A percentile compares a stretch with the other conserved stretches of the same genome.
Evolutionary conservation across 2,113 vertebrate genomes (phyloP).

Genomic region (Cheirogaleus medius): DNA sequence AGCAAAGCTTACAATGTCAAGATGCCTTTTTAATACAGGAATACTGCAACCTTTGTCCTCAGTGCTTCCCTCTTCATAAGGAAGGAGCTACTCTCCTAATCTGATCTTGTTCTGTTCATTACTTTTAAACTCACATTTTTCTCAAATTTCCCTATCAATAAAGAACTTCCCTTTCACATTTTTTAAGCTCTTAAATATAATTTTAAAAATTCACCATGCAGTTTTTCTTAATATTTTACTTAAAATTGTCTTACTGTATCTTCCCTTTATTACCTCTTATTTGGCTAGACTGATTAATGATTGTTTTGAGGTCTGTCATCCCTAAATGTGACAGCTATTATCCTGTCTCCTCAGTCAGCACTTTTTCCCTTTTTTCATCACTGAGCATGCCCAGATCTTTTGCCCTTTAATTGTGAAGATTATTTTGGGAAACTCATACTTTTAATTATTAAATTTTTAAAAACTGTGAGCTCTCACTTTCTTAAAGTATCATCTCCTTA

Average conservation of each 20-base stretch:
- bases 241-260: not conserved
- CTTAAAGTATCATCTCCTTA: not conserved
- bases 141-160: not conserved
- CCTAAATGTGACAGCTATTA: not conserved
- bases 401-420: not conserved
- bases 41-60: not conserved
- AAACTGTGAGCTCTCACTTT: not conserved
- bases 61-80: not conserved
- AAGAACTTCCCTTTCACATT: not conserved
- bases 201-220: not conserved
- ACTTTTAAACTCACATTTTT: not conserved
- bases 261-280: not conserved
- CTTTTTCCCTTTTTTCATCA: not conserved
- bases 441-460: not conserved
- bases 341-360: not conserved
- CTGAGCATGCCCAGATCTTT: not conserved
- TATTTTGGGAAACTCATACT: not conserved
- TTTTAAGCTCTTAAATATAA: not conserved
- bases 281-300: not conserved
- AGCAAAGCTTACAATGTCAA: not conserved
- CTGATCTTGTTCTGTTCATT: not conserved
- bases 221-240: constrained; percentile 41
- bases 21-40: not conserved
- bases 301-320: not conserved
- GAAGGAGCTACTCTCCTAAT: not conserved